A percentile compares a stretch with the other conserved stretches of the same genome.
Evolutionary conservation across 1,140 invertebrate species (phyloP).

Genomic region (Dendrolimus kikuchii): DNA sequence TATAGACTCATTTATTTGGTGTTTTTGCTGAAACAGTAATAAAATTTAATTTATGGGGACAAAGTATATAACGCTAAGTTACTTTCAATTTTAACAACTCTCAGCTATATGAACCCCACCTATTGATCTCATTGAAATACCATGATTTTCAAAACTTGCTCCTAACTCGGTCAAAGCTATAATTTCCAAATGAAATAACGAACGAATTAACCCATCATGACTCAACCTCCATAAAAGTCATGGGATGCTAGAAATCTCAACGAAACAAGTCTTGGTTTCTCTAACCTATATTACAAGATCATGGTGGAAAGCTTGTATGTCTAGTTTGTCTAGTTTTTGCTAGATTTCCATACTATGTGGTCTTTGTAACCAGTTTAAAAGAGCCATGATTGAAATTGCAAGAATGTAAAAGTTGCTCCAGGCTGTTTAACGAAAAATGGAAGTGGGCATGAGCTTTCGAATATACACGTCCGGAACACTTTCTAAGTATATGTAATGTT

Average conservation of each 20-base stretch:
- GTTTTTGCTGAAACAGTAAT: too few species aligned
- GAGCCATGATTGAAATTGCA: conserved; percentile 37
- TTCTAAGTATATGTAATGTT: conserved; percentile 66
- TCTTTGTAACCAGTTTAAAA: conserved; percentile 46
- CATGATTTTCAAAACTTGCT: too few species aligned
- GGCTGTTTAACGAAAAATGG: conserved; percentile 52
- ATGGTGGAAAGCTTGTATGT: conserved; percentile 51
- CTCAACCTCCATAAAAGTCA: conserved; percentile 1
- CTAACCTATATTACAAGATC: conserved; percentile 53
- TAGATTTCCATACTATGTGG: conserved; percentile 43
- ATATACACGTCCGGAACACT: conserved; percentile 53
- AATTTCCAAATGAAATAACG: background rate
- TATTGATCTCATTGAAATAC: too few species aligned
- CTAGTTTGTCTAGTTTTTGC: conserved; percentile 53
- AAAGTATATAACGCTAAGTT: too few species aligned
- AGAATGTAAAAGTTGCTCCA: conserved; percentile 55
- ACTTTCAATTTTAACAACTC: too few species aligned
- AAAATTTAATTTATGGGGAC: too few species aligned
- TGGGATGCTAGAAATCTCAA: conserved; percentile 38
- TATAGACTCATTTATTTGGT: too few species aligned
- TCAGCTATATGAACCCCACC: too few species aligned
- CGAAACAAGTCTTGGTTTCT: conserved; percentile 45
- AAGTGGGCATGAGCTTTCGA: conserved; percentile 62
- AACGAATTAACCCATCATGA: conserved; percentile 1
- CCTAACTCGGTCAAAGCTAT: background rate